phyloP scores from a whole-genome alignment of 2,797 vertebrate species.

The Schizothorax lantsangensis region DNA sequence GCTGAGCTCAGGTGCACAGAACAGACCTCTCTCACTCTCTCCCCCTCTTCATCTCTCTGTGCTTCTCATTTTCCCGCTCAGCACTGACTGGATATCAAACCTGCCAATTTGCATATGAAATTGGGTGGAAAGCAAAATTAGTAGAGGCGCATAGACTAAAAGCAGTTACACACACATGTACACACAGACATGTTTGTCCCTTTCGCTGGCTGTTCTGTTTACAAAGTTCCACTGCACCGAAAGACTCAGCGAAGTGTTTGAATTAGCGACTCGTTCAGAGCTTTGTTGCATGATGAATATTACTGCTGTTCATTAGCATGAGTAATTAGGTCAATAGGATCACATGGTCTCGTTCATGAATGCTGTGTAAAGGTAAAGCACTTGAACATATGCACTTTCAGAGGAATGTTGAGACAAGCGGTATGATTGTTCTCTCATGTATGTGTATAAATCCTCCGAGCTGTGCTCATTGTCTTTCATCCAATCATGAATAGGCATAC shows the following conservation, averaged over 20 bases:
- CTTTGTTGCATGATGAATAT: conserved; percentile 40
- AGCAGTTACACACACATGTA: conserved; percentile 12
- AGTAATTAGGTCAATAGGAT: conserved; percentile 39
- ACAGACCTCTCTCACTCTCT: conserved; percentile 33
- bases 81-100: conserved; percentile 58
- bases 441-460: conserved; percentile 31
- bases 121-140: conserved; percentile 65
- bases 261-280: conserved; percentile 10
- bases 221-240: conserved; percentile 9
- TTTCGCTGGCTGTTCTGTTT: conserved; percentile 28
- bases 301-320: conserved; percentile 48
- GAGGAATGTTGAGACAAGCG: neutral
- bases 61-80: conserved; percentile 46
- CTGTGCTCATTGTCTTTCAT: conserved; percentile 2
- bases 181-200: conserved; percentile 13
- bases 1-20: conserved; percentile 42
- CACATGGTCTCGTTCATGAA: neutral
- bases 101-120: conserved; percentile 70
- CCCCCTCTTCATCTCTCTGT: neutral
- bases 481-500: neutral
- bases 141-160: conserved; percentile 20
- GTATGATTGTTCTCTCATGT: neutral
- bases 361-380: neutral
- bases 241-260: conserved; percentile 20
- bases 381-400: conserved; percentile 5